Base-by-base conservation (phyloP, 2,113 vertebrate species). In the Epinephelus fuscoguttatus region DNA sequence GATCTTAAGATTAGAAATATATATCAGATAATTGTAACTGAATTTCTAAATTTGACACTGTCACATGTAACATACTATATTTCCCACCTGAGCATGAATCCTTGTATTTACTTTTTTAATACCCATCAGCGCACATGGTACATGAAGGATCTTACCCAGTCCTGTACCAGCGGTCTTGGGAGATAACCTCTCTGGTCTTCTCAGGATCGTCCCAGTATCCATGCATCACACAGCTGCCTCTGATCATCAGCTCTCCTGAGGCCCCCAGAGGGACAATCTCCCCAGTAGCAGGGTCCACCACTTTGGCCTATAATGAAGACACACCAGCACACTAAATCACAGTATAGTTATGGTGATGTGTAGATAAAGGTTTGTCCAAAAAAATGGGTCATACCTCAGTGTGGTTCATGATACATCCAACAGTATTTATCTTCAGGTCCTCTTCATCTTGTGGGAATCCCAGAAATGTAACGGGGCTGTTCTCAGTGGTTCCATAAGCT, bases 401-500 rank as follows among this genome's bases (percentile, higher is more conserved):
- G 94, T 99, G 98, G 37, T 87, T 90, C 21, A 96, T 56, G 68
- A 99, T 49, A 47, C 90, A 97, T 64, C 98, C 98, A 72, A 96
- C 96, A 0, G 96, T 98, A 53, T 96, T 91, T 0, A 91, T 85
- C 94, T 95, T 99, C 68, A 92, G 93, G 3, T 94, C 63, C 0
- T 96, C 4, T 2, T 70, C 93, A 91, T 99, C 98, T 11, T 77
- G 62, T 0, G 95, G 95, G 76, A 95, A 96, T 25, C 95, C 96
- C 85, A 96, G 64, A 88, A 99, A 99, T 33, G 97, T 97, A 59
- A 97, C 59, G 0, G 98, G 98, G 72, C 98, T 99, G 85, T 97
- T 99, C 92, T 99, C 98, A 3, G 98, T 99, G 64, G 97, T 96
- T 84, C 98, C 98, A 40, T 99, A 99, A 42, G 14, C 87, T 67